Conservation (phyloP, 1,140 invertebrate genomes). For the Hycleus cichorii region DNA sequence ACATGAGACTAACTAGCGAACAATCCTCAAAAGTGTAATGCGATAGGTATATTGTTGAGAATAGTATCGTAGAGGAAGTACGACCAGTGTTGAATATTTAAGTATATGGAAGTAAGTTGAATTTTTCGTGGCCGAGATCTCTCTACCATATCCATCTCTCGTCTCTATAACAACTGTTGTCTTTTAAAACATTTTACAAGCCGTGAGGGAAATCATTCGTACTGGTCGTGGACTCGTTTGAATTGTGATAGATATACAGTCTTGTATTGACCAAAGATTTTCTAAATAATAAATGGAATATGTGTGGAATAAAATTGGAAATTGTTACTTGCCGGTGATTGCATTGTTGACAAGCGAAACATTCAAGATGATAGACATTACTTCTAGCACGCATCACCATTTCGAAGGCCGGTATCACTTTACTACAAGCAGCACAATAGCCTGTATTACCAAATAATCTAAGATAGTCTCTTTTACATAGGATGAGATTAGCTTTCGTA, state of each 20-base stretch:
- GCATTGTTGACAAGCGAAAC: slow-evolving; percentile 97
- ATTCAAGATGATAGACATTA: slow-evolving; percentile 96
- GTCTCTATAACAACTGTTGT: slow-evolving; percentile 18
- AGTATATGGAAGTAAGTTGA: slow-evolving; percentile 15
- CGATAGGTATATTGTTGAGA: slow-evolving; percentile 1
- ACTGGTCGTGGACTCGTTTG: slow-evolving; percentile 29
- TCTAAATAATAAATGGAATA: neutral
- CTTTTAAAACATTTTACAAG: slow-evolving; percentile 42
- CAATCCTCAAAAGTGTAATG: slow-evolving; percentile 24
- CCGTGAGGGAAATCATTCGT: slow-evolving; percentile 49
- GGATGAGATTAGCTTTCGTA: slow-evolving; percentile 91
- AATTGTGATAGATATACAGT: slow-evolving; percentile 25
- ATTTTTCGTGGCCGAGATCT: neutral
- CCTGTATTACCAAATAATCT: slow-evolving; percentile 89
- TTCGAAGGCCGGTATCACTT: slow-evolving; percentile 96
- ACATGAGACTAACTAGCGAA: slow-evolving; percentile 8
- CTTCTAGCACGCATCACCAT: slow-evolving; percentile 97
- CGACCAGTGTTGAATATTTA: slow-evolving; percentile 25
- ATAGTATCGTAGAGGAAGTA: slow-evolving; percentile 2
- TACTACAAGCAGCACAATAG: slow-evolving; percentile 89
- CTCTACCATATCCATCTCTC: slow-evolving; percentile 16
- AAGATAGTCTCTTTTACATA: slow-evolving; percentile 97
- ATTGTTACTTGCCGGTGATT: slow-evolving; percentile 78
- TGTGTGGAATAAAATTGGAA: neutral
- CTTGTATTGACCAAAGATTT: neutral